These are phyloP conservation scores for Amazona guildingii DNA, from an alignment of 2,113 vertebrate species.

Conservation along the genomic window DNA sequence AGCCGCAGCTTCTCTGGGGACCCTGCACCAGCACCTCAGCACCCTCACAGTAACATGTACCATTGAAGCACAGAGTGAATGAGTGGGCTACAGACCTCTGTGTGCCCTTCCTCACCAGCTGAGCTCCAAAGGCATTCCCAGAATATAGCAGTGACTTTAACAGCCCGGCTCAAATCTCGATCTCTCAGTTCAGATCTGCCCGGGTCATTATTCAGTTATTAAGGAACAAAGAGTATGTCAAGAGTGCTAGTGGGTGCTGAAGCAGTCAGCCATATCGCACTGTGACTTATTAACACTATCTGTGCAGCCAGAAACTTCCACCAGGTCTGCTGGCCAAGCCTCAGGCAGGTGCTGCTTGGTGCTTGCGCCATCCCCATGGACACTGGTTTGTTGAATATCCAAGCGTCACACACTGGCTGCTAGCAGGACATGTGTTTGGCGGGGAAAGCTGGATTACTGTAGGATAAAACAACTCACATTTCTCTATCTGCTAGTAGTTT, in stretches of 20 bases:
- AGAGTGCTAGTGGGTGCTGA: background rate
- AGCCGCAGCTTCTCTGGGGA: background rate
- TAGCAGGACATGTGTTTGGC: background rate
- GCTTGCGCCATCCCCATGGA: background rate
- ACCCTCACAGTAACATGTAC: background rate
- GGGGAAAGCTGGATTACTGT: background rate
- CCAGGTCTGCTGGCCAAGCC: background rate
- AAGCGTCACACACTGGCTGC: background rate
- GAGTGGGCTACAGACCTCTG: background rate
- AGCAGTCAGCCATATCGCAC: background rate
- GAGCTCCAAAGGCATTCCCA: background rate
- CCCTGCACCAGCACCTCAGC: background rate
- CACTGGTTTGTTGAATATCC: background rate
- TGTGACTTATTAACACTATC: background rate
- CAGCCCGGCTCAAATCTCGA: background rate
- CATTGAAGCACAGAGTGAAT: background rate
- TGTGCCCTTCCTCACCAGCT: background rate
- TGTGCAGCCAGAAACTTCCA: background rate
- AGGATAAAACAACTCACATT: background rate
- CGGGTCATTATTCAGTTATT: background rate
- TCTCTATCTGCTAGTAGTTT: background rate
- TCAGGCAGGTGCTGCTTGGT: background rate
- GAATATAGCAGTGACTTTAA: background rate
- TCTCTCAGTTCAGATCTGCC: background rate
- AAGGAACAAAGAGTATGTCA: background rate